phyloP scores from a whole-genome alignment of 1,140 invertebrate genomes.

The Melipona quadrifasciata region DNA sequence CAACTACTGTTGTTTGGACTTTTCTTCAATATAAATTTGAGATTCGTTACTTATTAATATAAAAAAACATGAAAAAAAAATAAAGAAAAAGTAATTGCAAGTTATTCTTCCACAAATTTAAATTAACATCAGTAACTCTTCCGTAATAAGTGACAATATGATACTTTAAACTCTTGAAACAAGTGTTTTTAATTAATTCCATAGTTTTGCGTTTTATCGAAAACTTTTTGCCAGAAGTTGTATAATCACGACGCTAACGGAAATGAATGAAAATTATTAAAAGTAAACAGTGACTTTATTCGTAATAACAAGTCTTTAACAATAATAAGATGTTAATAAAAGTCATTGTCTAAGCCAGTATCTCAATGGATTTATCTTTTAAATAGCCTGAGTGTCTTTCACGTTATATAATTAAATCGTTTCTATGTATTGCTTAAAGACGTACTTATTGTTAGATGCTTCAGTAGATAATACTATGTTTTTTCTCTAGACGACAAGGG shows the following conservation, averaged over 20 bases:
- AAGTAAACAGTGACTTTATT: slow-evolving; percentile 56
- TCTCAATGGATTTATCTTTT: slow-evolving; percentile 30
- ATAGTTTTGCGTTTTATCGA: too few relatives aligned
- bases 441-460: slow-evolving; percentile 21
- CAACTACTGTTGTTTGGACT: too few relatives aligned
- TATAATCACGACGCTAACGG: background rate
- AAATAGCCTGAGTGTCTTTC: slow-evolving; percentile 40
- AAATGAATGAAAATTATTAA: slow-evolving; percentile 39
- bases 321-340: slow-evolving; percentile 50
- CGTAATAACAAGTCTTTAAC: slow-evolving; percentile 50
- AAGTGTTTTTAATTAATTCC: too few relatives aligned
- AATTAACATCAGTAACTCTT: too few relatives aligned
- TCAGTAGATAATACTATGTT: slow-evolving; percentile 17
- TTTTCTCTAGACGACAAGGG: background rate
- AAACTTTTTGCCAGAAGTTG: too few relatives aligned
- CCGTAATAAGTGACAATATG: too few relatives aligned
- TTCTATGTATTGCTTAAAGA: slow-evolving; percentile 44
- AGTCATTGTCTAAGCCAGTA: slow-evolving; percentile 44
- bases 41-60: too few relatives aligned
- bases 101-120: too few relatives aligned
- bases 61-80: too few relatives aligned
- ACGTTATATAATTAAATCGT: slow-evolving; percentile 36
- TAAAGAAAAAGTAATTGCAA: too few relatives aligned
- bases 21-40: too few relatives aligned
- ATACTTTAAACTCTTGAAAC: too few relatives aligned